A percentile compares a stretch with the other conserved stretches of the same genome.
Conservation (phyloP, 2,888 invertebrate genomes). For the Metacarcinus magister region DNA sequence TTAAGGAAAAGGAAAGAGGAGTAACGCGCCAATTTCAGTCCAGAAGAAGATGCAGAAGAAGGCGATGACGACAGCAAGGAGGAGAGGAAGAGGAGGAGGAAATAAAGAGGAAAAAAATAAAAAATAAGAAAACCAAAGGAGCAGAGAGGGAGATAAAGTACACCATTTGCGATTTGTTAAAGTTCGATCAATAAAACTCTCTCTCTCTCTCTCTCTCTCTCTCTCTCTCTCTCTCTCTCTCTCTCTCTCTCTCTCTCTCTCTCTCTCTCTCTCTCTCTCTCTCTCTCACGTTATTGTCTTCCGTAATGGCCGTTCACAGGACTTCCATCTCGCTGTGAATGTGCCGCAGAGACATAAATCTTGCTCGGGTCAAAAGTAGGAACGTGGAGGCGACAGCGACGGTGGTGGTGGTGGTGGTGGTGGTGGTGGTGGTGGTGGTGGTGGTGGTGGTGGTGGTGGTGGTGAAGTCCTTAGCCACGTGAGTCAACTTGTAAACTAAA, state of each 20-base stretch:
- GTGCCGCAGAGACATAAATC: not conserved
- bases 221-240: not conserved
- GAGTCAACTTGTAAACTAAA: slow-evolving; percentile 5
- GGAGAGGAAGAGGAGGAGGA: not conserved
- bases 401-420: no score
- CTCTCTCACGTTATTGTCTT: not conserved
- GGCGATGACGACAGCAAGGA: no score
- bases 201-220: not conserved
- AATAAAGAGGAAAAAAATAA: not conserved
- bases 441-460: no score
- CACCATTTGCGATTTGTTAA: no score
- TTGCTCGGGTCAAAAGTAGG: not conserved
- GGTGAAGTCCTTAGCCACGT: not conserved
- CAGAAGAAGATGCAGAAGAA: no score
- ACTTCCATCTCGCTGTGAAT: no score
- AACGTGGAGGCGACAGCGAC: not conserved
- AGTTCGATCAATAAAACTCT: no score
- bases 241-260: not conserved
- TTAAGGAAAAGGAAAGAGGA: not conserved
- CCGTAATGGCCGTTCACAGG: no score
- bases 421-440: no score
- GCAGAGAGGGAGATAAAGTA: no score
- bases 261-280: not conserved
- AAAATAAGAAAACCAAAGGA: not conserved
- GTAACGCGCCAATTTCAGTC: no score